Evolutionary conservation across 2,888 invertebrate species (phyloP), one percentile per base, ranked within the genome.

Genomic region (Agriotes lineatus): DNA sequence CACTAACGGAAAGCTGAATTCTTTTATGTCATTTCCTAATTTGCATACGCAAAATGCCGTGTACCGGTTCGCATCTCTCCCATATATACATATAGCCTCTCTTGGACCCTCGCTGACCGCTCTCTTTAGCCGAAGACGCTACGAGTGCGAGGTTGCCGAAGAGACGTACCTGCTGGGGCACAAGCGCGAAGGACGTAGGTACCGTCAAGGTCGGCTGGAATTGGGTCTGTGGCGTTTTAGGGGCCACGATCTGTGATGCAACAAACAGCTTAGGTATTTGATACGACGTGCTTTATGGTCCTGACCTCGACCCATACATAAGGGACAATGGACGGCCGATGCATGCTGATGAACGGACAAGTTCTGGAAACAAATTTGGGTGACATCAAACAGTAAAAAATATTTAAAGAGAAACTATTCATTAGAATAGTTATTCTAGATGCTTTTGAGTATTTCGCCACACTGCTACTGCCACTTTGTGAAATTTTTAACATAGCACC

Each of bases 101-200:
- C 20, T 12, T 45, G 19, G 20, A 16, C 20, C n/a, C 1, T 20
- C 20, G 9, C 16, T 7, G 42, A 9, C 42, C 16, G 42, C 18
- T 18, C 7, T 42, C 14, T 1, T 16, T 9, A 18, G 16, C 0
- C 14, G 2, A 42, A 42, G 7, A 18, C 12, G 42, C 18, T 42
- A 25, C 7, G 18, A 6, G 9, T 9, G 9, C 9, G 1, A 42
- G 9, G 16, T 16, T 7, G 7, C 14, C 14, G 7, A 18, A 16
- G 7, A 18, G 9, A 1, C 1, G 16, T 48, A 12, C 48, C 48
- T 48, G 18, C 22, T 10, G 25, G 48, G 12, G n/a, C 19, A 20
- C 45, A 56, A 64, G 35, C 57, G 57, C 39, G 57, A 64, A 64
- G 64, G 64, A 57, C 64, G 48, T 37, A 33, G 19, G 37, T 25